Base-by-base conservation (phyloP, 2,888 invertebrate genomes). In the Holacanthella duospinosa region DNA sequence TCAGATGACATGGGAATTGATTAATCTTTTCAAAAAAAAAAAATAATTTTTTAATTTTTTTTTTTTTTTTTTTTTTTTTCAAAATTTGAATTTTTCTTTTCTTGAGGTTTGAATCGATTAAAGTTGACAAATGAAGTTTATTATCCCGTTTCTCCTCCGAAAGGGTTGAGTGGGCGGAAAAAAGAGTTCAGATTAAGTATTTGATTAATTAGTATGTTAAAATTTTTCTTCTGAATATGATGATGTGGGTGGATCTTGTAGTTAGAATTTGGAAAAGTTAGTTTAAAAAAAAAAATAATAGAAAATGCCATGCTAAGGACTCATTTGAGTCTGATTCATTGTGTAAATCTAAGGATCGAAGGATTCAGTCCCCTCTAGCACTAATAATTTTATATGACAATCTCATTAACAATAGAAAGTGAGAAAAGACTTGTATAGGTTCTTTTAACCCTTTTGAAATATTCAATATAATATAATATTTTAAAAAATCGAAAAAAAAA, bases 311-410 rank as follows among this genome's bases (percentile, higher is more conserved):
- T 36, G 36, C 16, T 67, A 66, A 68, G 67, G 62, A 65, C 70
- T 62, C 6, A 62, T 55, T 56, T 62, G n/a, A 29, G 28, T 28
- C 36, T 36, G 56, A 43, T 29, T 56, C 26, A 44, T 58, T 58
- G 28, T 48, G 19, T 48, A 4, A 48, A 48, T 36, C 36, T 16
- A 36, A 16, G 16, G 16, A 36, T 36, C n/a, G n/a, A n/a, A n/a
- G n/a, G n/a, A n/a, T 36, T 36, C 36, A 36, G 63, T 60, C 53
- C 67, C 69, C 68, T 61, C 55, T 44, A 65, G 70, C 69, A 66
- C 66, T 67, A 68, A 72, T 72, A 72, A 71, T 72, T 72, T 70
- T 69, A 72, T 70, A 72, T 69, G 72, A 72, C 72, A 72, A 70
- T 69, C 72, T 72, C 72, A 72, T 72, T 72, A 72, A 70, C 19